Conservation (phyloP, 2,797 vertebrate species). For the Centroberyx gerrardi region DNA sequence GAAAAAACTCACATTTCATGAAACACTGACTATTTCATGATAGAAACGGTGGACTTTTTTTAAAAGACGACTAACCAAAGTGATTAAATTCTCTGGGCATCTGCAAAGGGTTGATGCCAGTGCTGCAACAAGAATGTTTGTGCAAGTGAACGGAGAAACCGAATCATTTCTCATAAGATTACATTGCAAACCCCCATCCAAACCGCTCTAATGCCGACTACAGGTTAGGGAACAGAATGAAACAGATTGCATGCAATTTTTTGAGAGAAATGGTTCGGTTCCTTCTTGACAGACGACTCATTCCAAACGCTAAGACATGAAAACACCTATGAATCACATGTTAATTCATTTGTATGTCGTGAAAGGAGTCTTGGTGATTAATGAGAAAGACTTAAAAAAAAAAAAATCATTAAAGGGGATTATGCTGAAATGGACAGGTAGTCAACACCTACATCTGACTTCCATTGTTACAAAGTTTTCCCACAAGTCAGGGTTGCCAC, state of each 20-base stretch:
- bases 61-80: background rate
- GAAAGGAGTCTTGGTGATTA: constrained; percentile 25
- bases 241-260: constrained; percentile 18
- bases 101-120: no score
- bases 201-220: constrained; percentile 8
- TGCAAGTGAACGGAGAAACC: constrained; percentile 36
- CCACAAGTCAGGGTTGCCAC: background rate
- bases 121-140: constrained; percentile 34
- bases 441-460: constrained; percentile 23
- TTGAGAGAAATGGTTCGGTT: constrained; percentile 24
- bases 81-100: constrained; percentile 25
- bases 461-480: background rate
- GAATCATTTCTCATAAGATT: constrained; percentile 26
- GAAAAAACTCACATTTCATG: constrained; percentile 30
- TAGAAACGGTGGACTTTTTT: background rate
- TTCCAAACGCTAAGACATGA: constrained; percentile 3
- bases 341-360: constrained; percentile 24
- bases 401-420: background rate
- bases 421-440: constrained; percentile 39
- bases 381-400: background rate
- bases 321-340: constrained; percentile 8
- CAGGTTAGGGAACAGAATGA: constrained; percentile 16
- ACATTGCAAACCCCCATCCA: constrained; percentile 5
- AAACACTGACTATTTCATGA: background rate
- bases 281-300: constrained; percentile 4